A percentile compares a stretch with the other conserved stretches of the same genome.
Evolutionary conservation across 2,888 invertebrate genomes (phyloP).

Genomic region (Campoplex capitator): DNA sequence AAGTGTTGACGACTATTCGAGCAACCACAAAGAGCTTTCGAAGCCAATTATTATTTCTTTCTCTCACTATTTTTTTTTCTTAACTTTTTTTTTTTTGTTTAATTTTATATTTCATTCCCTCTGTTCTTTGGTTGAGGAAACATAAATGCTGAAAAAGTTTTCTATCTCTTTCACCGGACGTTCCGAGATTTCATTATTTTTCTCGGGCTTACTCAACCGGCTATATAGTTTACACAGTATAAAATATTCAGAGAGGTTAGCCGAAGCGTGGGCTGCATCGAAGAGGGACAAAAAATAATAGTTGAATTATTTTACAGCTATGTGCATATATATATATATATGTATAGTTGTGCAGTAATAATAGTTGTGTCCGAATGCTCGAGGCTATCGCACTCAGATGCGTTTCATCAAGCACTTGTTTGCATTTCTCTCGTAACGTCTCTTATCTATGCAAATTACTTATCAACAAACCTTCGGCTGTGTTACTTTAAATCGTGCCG

Average conservation of each 20-base stretch:
- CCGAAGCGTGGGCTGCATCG: conserved; percentile 8
- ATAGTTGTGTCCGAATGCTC: background rate
- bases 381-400: conserved; percentile 31
- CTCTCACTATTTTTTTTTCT: background rate
- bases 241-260: conserved; percentile 44
- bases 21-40: conserved; percentile 55
- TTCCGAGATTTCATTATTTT: conserved; percentile 40
- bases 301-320: conserved; percentile 26
- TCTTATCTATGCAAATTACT: conserved; percentile 45
- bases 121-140: conserved; percentile 33
- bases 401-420: conserved; percentile 25
- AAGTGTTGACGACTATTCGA: conserved; percentile 33
- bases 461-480: conserved; percentile 24
- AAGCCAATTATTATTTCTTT: conserved; percentile 60
- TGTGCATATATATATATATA: conserved; percentile 20
- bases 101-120: background rate
- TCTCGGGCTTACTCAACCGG: conserved; percentile 1
- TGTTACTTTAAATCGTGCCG: background rate
- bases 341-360: background rate
- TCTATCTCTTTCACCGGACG: background rate
- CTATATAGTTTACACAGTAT: conserved; percentile 12
- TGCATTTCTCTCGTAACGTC: background rate
- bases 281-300: conserved; percentile 1
- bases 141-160: conserved; percentile 32
- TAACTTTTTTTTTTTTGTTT: too few relatives aligned